Evolutionary conservation across 2,113 vertebrate species (phyloP).

Genomic region (Pungitius pungitius): DNA sequence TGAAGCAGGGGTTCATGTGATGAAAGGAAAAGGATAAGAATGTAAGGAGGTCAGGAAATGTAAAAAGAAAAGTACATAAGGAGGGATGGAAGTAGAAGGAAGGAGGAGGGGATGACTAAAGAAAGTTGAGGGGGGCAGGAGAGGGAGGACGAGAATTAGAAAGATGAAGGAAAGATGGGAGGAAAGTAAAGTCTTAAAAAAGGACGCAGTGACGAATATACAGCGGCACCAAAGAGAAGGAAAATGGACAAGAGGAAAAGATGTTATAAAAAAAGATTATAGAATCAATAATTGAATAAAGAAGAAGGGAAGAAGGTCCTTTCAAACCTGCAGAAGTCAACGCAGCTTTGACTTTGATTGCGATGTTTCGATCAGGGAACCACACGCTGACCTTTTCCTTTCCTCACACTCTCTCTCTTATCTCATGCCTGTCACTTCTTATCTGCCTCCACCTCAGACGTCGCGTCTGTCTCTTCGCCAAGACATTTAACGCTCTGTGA

Average conservation of each 20-base stretch:
- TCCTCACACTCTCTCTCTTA: conserved; percentile 20
- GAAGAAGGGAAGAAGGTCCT: conserved; percentile 11
- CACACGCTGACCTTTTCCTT: conserved; percentile 50
- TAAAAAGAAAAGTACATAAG: background rate
- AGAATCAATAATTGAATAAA: background rate
- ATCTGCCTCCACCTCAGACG: conserved; percentile 23
- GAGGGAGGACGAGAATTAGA: background rate
- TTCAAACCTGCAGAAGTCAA: conserved; percentile 49
- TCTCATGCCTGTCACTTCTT: conserved; percentile 22
- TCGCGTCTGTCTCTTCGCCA: conserved; percentile 19
- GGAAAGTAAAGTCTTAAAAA: background rate
- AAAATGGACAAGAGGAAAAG: background rate
- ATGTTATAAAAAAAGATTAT: background rate
- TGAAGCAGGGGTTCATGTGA: background rate
- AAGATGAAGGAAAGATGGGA: background rate
- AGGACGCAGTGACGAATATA: background rate
- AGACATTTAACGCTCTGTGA: conserved; percentile 56
- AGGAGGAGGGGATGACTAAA: background rate
- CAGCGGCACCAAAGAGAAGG: background rate
- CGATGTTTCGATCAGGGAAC: conserved; percentile 49
- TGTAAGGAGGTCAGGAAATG: background rate
- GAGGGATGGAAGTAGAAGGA: background rate
- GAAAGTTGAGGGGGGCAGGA: background rate
- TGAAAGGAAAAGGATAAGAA: background rate
- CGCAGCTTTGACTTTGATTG: conserved; percentile 60